Evolutionary conservation across 2,888 invertebrate species (phyloP).

Genomic region (Eupithecia inturbata): DNA sequence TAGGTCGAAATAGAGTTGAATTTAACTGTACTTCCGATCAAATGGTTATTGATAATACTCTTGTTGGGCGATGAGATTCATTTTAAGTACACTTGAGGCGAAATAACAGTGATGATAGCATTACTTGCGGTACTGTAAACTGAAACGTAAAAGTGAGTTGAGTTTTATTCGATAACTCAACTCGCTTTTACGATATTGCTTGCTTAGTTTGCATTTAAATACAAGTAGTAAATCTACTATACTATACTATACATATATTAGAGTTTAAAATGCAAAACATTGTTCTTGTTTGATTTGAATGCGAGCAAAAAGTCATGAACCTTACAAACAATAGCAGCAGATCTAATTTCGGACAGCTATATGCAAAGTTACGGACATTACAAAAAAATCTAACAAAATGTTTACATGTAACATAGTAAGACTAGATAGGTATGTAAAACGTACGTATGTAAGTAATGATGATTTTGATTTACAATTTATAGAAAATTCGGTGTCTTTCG

Average conservation of each 20-base stretch:
- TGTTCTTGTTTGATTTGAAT: constrained; percentile 24
- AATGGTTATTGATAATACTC: constrained; percentile 61
- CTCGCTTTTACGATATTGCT: constrained; percentile 66
- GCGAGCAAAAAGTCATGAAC: constrained; percentile 38
- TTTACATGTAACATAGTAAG: neutral
- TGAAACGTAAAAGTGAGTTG: constrained; percentile 65
- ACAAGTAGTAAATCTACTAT: constrained; percentile 16
- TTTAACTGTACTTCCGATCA: constrained; percentile 69
- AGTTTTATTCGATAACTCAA: constrained; percentile 76
- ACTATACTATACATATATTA: constrained; percentile 16
- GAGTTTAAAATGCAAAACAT: constrained; percentile 24
- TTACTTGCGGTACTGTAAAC: constrained; percentile 67
- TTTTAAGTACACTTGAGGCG: constrained; percentile 50
- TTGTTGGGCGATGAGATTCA: constrained; percentile 56
- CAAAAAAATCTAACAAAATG: neutral
- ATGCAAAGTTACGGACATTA: neutral
- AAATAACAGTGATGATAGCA: constrained; percentile 74
- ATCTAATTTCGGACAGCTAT: constrained; percentile 32
- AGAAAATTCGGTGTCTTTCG: constrained; percentile 20
- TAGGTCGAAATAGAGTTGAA: constrained; percentile 64
- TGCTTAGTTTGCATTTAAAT: constrained; percentile 64
- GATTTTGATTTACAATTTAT: constrained; percentile 7
- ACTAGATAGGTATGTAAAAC: neutral
- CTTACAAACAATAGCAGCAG: constrained; percentile 28
- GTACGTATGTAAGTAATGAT: neutral